A percentile compares a stretch with the other conserved stretches of the same genome.
These are phyloP conservation scores for Hydropsyche betteni DNA, from an alignment of 2,888 invertebrate species.

Conservation along the genomic window DNA sequence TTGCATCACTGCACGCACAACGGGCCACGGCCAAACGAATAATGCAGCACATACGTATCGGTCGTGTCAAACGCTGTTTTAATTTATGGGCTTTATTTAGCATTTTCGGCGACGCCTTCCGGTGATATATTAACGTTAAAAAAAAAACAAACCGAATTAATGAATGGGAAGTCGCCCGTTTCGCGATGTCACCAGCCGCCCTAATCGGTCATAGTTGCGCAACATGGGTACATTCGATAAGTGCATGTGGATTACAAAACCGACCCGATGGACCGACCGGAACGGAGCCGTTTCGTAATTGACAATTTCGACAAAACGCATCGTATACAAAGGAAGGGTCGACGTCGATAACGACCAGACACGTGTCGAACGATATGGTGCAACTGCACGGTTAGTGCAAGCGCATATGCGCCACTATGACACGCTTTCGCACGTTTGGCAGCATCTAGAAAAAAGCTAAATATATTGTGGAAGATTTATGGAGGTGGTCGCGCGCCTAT, in stretches of 20 bases:
- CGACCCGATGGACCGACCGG: slow-evolving; percentile 43
- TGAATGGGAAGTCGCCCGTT: slow-evolving; percentile 5
- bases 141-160: not conserved
- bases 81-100: slow-evolving; percentile 19
- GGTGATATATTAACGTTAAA: not conserved
- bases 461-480: too few species aligned
- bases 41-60: slow-evolving; percentile 37
- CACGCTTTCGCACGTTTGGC: too few species aligned
- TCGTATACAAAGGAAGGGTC: slow-evolving; percentile 22
- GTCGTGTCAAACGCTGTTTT: slow-evolving; percentile 13
- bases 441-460: too few species aligned
- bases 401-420: too few species aligned
- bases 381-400: too few species aligned
- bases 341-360: too few species aligned
- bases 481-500: too few species aligned
- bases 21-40: slow-evolving; percentile 49
- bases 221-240: slow-evolving; percentile 18
- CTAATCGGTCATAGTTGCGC: slow-evolving; percentile 1
- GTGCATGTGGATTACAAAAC: slow-evolving; percentile 36
- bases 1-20: slow-evolving; percentile 52
- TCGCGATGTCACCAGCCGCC: not conserved
- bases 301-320: slow-evolving; percentile 31
- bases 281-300: slow-evolving; percentile 31
- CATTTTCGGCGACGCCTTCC: not conserved
- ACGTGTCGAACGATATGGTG: too few species aligned